Percentiles rank a stretch among this genome's conserved stretches.
These are phyloP conservation scores for Conus ventricosus DNA, from an alignment of 1,140 invertebrate genomes.

Conservation along the genomic window DNA sequence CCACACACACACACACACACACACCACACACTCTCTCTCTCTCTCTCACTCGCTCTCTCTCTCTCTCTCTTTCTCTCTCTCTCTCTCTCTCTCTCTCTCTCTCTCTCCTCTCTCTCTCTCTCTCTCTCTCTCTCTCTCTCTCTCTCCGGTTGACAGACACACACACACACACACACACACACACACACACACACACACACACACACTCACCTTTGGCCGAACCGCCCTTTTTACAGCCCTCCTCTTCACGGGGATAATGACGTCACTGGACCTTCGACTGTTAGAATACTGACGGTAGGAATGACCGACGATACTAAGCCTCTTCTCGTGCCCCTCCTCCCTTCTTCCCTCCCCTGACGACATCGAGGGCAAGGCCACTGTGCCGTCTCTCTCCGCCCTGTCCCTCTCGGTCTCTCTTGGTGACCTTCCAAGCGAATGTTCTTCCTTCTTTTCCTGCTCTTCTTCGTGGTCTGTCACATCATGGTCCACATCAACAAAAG, in stretches of 20 bases:
- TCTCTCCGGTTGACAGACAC: too few species aligned
- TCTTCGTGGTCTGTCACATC: background rate
- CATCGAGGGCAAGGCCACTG: too few species aligned
- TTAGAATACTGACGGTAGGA: too few species aligned
- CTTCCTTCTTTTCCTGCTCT: background rate
- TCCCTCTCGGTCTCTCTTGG: too few species aligned
- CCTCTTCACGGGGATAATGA: too few species aligned
- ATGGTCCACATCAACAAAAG: background rate
- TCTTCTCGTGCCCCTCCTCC: background rate
- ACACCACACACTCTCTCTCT: constrained; percentile 2
- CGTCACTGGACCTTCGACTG: too few species aligned
- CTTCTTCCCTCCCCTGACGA: background rate
- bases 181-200: background rate
- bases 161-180: constrained; percentile 10
- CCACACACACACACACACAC: constrained; percentile 6
- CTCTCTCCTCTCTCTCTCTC: too few species aligned
- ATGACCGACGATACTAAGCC: background rate
- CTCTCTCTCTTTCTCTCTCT: too few species aligned
- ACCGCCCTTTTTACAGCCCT: too few species aligned
- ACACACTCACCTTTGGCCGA: background rate
- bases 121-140: background rate
- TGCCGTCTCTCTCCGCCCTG: too few species aligned
- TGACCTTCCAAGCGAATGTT: background rate
- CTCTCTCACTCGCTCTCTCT: too few species aligned
- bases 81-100: too few species aligned